These are phyloP conservation scores for Theonella swinhoei DNA, from an alignment of 37 sponge, comb jelly and placozoan genomes.

Conservation along the genomic window DNA sequence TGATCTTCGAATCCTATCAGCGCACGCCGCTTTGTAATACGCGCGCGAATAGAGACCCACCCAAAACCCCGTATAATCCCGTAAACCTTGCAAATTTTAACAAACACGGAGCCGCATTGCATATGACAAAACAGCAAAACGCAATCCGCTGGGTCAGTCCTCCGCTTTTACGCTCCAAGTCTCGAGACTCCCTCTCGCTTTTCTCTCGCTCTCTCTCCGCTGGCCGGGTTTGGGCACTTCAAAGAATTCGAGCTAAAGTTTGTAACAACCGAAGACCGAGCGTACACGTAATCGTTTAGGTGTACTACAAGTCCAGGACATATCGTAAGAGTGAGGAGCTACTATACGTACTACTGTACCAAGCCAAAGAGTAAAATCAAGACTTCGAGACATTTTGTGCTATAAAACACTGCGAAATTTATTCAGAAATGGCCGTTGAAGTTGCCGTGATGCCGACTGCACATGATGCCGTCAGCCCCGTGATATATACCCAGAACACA, in stretches of 20 bases:
- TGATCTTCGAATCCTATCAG: no score
- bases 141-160: not conserved
- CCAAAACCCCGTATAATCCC: not conserved
- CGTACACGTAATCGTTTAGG: not conserved
- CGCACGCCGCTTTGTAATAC: no score
- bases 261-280: not conserved
- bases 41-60: not conserved
- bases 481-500: slow-evolving; percentile 39
- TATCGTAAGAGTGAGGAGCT: not conserved
- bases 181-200: not conserved
- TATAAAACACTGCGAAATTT: not conserved
- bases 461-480: slow-evolving; percentile 32
- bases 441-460: slow-evolving; percentile 44
- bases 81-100: not conserved
- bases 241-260: not conserved
- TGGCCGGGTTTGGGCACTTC: not conserved
- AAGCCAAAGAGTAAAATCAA: slow-evolving; percentile 10
- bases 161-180: not conserved
- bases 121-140: not conserved
- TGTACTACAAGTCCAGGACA: not conserved
- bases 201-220: slow-evolving; percentile 20
- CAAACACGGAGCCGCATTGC: not conserved
- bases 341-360: not conserved
- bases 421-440: slow-evolving; percentile 34
- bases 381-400: not conserved